A percentile compares a stretch with the other conserved stretches of the same genome.
These are phyloP conservation scores for Eurystomus gularis DNA, from an alignment of 2,113 vertebrate genomes.

Conservation along the genomic window DNA sequence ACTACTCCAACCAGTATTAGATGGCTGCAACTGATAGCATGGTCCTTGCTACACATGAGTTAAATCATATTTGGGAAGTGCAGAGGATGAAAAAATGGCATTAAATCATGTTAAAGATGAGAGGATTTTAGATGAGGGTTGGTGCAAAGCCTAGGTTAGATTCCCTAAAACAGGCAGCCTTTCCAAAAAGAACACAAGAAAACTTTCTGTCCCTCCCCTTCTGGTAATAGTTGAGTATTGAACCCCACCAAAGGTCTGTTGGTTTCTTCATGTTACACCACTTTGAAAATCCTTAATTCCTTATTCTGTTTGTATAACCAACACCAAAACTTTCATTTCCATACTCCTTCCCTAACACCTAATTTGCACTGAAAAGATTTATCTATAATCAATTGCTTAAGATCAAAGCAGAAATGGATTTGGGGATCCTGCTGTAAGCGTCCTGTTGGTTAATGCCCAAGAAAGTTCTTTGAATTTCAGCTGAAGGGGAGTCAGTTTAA, in stretches of 20 bases:
- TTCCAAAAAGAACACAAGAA: not conserved
- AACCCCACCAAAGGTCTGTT: not conserved
- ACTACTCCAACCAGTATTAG: not conserved
- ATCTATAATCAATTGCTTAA: not conserved
- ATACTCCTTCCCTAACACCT: not conserved
- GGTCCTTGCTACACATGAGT: not conserved
- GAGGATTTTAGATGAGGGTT: not conserved
- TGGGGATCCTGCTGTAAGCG: not conserved
- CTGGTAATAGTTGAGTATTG: not conserved
- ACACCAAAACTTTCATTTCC: not conserved
- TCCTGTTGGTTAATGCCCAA: not conserved
- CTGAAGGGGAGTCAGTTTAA: not conserved
- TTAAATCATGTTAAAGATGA: not conserved
- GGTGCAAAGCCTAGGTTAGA: not conserved
- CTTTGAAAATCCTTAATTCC: not conserved
- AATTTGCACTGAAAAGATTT: not conserved
- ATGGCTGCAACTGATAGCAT: not conserved
- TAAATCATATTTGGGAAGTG: not conserved
- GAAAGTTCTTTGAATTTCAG: not conserved
- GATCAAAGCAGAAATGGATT: not conserved
- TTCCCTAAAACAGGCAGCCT: not conserved
- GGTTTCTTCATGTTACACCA: not conserved
- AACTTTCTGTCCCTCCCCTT: not conserved
- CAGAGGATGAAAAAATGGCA: not conserved
- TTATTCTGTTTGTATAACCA: not conserved